phyloP scores from a whole-genome alignment of 1,140 invertebrate genomes.

The Lamellibrachia luymesi region DNA sequence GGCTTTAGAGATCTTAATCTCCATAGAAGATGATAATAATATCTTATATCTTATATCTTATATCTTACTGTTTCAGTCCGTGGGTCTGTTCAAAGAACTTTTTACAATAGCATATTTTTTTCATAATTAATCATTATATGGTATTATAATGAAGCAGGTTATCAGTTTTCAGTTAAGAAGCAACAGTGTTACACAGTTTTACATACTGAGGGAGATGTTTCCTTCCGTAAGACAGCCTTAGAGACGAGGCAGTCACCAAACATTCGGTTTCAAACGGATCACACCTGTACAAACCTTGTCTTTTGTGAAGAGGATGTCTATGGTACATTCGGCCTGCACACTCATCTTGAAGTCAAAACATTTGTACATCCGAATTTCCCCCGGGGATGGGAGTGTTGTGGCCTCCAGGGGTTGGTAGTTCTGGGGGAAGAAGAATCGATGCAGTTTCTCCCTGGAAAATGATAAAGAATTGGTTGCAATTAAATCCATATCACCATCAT shows the following conservation, averaged over 20 bases:
- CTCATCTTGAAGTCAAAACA: constrained; percentile 90
- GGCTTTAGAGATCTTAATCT: too few species aligned
- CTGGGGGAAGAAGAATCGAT: constrained; percentile 91
- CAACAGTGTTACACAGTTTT: not conserved
- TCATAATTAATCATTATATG: not conserved
- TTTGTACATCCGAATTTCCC: constrained; percentile 82
- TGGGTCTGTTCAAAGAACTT: not conserved
- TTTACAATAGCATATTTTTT: constrained; percentile 26
- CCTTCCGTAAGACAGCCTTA: too few species aligned
- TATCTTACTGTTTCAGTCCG: not conserved
- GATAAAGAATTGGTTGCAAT: not conserved
- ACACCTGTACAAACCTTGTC: constrained; percentile 65
- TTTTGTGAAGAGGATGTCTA: constrained; percentile 94
- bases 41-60: not conserved
- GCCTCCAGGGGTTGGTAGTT: constrained; percentile 52
- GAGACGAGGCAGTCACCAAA: too few species aligned
- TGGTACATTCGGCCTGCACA: constrained; percentile 85
- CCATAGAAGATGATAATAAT: too few species aligned
- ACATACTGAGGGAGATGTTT: not conserved
- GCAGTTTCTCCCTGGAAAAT: constrained; percentile 73
- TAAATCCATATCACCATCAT: not conserved
- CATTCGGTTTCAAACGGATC: not conserved
- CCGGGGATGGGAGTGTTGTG: constrained; percentile 69
- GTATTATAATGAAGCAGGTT: not conserved
- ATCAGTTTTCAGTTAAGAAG: too few species aligned